Evolutionary conservation across 2,113 vertebrate genomes (phyloP).

Genomic region (Enhydra lutris): DNA sequence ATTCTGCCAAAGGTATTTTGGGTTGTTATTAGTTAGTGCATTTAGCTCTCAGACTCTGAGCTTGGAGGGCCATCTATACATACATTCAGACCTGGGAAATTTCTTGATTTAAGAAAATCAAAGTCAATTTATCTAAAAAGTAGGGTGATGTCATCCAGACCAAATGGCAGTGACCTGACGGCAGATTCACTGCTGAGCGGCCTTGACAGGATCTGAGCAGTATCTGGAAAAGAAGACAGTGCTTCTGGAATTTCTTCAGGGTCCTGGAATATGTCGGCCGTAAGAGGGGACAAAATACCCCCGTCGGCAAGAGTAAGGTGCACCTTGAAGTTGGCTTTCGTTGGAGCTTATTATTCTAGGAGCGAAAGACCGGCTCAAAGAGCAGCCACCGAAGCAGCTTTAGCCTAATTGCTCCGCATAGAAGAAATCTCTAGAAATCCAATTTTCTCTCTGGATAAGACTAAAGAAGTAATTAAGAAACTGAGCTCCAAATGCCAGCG

Average conservation of each 20-base stretch:
- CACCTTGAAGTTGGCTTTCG: no score
- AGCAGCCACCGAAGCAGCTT: neutral
- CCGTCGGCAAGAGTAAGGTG: rapidly evolving
- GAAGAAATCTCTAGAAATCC: conserved; percentile 53
- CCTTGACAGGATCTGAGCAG: neutral
- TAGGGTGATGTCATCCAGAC: neutral
- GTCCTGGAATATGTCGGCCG: no score
- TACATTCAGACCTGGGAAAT: neutral
- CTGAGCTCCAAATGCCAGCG: neutral
- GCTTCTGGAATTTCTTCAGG: neutral
- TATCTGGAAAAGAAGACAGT: neutral
- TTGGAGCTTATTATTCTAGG: neutral
- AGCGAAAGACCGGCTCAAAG: neutral
- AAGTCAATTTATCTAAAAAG: neutral
- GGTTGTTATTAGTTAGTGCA: neutral
- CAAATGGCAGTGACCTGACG: neutral
- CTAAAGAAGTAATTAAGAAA: conserved; percentile 46
- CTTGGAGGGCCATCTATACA: neutral
- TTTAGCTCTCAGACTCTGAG: neutral
- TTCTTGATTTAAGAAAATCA: neutral
- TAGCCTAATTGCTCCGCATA: neutral
- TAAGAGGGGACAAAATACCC: neutral
- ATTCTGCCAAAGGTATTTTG: neutral
- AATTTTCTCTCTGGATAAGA: conserved; percentile 53
- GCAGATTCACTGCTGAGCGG: neutral